Base-by-base conservation (phyloP, 2,113 vertebrate genomes). In the Solea senegalensis region DNA sequence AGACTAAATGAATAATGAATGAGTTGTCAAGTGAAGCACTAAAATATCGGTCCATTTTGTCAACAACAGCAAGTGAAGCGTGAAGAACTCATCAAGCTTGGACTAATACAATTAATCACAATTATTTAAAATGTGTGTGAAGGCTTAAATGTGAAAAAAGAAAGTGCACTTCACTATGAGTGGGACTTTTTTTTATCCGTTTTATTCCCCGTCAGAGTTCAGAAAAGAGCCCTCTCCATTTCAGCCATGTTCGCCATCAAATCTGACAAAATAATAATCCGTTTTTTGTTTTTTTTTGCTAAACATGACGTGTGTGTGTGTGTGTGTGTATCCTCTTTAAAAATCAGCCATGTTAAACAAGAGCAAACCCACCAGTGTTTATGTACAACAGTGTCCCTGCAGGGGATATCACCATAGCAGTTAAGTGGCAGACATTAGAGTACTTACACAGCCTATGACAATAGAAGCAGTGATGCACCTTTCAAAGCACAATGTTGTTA, bases 391-490 rank as follows among this genome's bases (percentile, higher is more conserved):
- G 28, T 63, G 76, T 80, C 74, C 61, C 78, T 78, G 67, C 64
- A 69, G 78, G 71, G 80, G 62, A 82, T 61, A 72, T 70, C 75
- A 75, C 58, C 75, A 67, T 56, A 77, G 80, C 82, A 78, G 78
- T 86, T 86, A 88, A 87, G 87, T 88, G 88, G 82, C 73, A 60
- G 61, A 76, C 78, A 87, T 87, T 80, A 86, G 81, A 90, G 90
- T 86, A 90, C 85, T 92, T 91, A 91, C 90, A 91, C 69, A 86
- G 83, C 62, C 51, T n/a, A 73, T 72, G 84, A 87, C 84, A 91
- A 91, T 78, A 51, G 86, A 64, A 78, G 83, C 76, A 81, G 76
- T 83, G 67, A 76, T 57, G 83, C 79, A 78, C 76, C 83, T 88
- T 88, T 89, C 75, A 86, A 70, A 86, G 72, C 85, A 82, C 82